Percentiles rank a stretch among this genome's conserved stretches.
phyloP scores from a whole-genome alignment of 2,113 vertebrate genomes.

The Forbesichthys papilliferus region DNA sequence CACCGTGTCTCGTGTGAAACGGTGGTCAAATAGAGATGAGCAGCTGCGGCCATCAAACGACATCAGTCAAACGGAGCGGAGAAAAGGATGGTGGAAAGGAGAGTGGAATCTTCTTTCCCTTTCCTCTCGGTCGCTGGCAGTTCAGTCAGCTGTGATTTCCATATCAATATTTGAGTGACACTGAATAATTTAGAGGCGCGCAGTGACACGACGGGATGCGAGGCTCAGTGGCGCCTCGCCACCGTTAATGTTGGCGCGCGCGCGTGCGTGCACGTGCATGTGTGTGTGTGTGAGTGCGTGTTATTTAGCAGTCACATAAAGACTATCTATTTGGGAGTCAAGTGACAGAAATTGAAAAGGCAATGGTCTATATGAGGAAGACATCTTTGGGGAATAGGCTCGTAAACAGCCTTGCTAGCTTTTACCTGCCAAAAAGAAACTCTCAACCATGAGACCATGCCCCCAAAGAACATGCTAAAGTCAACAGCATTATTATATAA shows the following conservation, averaged over 20 bases:
- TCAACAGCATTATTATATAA: neutral
- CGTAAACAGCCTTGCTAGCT: constrained; percentile 22
- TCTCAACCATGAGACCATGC: neutral
- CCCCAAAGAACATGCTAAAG: constrained; percentile 10
- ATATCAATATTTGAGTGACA: constrained; percentile 84
- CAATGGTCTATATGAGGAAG: constrained; percentile 53
- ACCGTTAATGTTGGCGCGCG: constrained; percentile 40
- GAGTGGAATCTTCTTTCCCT: constrained; percentile 41
- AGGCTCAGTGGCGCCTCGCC: constrained; percentile 70
- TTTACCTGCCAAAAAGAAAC: constrained; percentile 23
- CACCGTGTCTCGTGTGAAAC: constrained; percentile 37
- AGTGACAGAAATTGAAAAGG: constrained; percentile 57
- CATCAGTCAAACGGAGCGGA: constrained; percentile 56
- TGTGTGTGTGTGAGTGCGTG: constrained; percentile 34
- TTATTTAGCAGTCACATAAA: constrained; percentile 32
- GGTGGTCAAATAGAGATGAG: constrained; percentile 59
- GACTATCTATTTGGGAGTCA: constrained; percentile 57
- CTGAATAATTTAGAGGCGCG: constrained; percentile 80
- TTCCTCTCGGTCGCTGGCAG: constrained; percentile 61
- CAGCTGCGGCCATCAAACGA: constrained; percentile 50
- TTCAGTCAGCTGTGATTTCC: constrained; percentile 80
- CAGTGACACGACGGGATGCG: constrained; percentile 75
- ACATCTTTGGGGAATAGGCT: constrained; percentile 34
- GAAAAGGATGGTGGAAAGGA: constrained; percentile 35
- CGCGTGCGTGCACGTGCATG: constrained; percentile 49